Conservation (phyloP, 2,113 vertebrate genomes). For the Hystrix cristata region DNA sequence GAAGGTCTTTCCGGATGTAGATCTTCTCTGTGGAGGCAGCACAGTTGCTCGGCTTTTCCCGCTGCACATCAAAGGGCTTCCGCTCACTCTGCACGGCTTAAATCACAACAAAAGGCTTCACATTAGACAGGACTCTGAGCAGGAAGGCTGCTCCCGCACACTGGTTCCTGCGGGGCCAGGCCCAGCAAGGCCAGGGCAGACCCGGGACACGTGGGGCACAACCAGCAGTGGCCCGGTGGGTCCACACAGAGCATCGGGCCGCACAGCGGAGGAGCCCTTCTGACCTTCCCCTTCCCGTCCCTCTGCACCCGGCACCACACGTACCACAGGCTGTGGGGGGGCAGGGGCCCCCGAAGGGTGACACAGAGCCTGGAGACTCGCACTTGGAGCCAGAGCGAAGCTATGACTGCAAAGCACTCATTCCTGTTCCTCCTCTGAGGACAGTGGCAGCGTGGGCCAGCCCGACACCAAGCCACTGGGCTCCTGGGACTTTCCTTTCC, state of each 20-base stretch:
- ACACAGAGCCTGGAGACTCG: not conserved
- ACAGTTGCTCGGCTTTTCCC: slow-evolving; percentile 98
- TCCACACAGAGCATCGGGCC: not conserved
- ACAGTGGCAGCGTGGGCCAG: not conserved
- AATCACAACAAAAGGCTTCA: slow-evolving; percentile 66
- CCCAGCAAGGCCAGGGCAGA: not conserved
- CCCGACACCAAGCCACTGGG: no score
- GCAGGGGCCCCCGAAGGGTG: not conserved
- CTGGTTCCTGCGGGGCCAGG: not conserved
- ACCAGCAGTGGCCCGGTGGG: not conserved
- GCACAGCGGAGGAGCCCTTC: not conserved
- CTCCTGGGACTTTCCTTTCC: not conserved
- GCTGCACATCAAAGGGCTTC: slow-evolving; percentile 96
- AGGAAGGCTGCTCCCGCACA: not conserved
- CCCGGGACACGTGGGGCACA: not conserved
- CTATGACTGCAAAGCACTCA: not conserved
- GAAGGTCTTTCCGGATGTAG: slow-evolving; percentile 98
- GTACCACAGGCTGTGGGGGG: not conserved
- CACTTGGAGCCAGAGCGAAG: not conserved
- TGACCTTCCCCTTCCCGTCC: not conserved
- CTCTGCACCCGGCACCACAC: not conserved
- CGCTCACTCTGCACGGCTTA: slow-evolving; percentile 99
- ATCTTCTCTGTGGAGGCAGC: slow-evolving; percentile 99
- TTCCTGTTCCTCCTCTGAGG: not conserved
- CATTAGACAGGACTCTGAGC: slow-evolving; percentile 60